These are phyloP conservation scores for Leptinotarsa juncta DNA, from an alignment of 2,888 invertebrate species.

Conservation along the genomic window DNA sequence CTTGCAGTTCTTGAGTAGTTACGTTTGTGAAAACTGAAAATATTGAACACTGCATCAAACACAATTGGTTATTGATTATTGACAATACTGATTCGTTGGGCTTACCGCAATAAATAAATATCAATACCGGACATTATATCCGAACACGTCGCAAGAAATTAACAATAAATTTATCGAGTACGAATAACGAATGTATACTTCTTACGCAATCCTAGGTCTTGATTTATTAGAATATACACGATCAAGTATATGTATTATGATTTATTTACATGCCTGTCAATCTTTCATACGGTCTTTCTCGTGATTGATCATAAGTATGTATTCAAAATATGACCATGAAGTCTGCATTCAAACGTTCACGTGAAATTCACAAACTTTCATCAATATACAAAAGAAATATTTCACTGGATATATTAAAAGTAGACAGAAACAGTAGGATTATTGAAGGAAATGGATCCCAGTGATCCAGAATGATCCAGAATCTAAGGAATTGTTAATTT, in stretches of 20 bases:
- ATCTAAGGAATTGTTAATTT: too few relatives aligned
- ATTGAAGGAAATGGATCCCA: too few relatives aligned
- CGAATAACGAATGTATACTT: slow-evolving; percentile 15
- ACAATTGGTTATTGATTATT: slow-evolving; percentile 11
- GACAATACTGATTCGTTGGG: background rate
- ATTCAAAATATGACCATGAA: background rate
- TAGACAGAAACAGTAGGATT: too few relatives aligned
- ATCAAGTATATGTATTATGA: background rate
- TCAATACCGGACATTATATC: slow-evolving; percentile 24
- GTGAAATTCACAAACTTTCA: too few relatives aligned
- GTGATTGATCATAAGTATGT: background rate
- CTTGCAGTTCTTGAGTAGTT: background rate
- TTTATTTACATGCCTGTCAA: background rate
- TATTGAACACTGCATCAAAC: background rate
- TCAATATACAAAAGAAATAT: too few relatives aligned
- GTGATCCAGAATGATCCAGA: too few relatives aligned
- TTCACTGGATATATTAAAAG: too few relatives aligned
- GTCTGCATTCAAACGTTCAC: background rate
- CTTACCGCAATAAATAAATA: slow-evolving; percentile 11
- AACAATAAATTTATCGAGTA: slow-evolving; percentile 21
- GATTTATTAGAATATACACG: background rate
- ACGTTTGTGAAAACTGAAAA: background rate
- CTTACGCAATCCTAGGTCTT: slow-evolving; percentile 5
- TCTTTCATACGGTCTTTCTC: background rate
- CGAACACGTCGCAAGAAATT: slow-evolving; percentile 16